Evolutionary conservation across 2,113 vertebrate species (phyloP).

Genomic region (Tenebrosternarchus preto): DNA sequence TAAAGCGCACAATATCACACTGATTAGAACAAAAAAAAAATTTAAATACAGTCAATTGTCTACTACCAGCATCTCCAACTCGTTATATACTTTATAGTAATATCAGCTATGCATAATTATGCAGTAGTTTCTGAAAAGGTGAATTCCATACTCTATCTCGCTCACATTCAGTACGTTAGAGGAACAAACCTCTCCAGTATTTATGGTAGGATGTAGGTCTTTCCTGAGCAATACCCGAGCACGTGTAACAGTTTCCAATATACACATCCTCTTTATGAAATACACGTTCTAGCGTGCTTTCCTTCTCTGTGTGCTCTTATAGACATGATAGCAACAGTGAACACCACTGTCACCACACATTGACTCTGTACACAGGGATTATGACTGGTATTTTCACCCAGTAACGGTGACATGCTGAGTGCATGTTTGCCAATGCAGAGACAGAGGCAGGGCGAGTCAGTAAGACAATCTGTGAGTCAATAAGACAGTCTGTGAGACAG

Average conservation of each 20-base stretch:
- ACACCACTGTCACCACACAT: conserved; percentile 47
- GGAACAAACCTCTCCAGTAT: no score
- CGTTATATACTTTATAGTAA: no score
- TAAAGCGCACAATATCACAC: no score
- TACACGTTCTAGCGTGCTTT: background rate
- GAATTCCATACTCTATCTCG: no score
- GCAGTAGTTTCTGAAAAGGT: no score
- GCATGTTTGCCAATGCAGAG: conserved; percentile 54
- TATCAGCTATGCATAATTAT: no score
- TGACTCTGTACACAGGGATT: conserved; percentile 21
- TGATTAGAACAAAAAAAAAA: no score
- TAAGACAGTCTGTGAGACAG: conserved; percentile 23
- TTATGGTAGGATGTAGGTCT: background rate
- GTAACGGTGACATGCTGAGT: conserved; percentile 51
- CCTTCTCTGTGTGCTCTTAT: background rate
- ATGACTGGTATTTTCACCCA: conserved; percentile 52
- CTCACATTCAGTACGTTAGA: no score
- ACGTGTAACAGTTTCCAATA: background rate
- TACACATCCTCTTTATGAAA: no score
- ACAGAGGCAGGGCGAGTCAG: conserved; percentile 47
- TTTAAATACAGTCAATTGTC: no score
- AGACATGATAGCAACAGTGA: background rate
- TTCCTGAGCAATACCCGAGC: no score
- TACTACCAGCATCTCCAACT: no score
- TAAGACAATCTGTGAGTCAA: conserved; percentile 51